Conservation (phyloP, 1,140 invertebrate species). For the Oppia nitens region DNA sequence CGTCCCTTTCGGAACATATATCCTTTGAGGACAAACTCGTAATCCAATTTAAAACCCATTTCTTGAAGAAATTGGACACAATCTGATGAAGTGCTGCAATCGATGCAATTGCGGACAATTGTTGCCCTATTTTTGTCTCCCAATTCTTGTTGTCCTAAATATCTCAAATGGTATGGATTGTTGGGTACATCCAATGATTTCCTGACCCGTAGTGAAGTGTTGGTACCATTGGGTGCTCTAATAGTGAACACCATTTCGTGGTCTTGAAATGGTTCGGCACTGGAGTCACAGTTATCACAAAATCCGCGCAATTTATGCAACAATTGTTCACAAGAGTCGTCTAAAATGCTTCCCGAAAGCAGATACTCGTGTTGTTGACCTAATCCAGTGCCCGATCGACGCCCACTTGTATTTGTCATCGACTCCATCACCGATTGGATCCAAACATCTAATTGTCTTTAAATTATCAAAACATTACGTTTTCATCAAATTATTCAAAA, state of each 20-base stretch:
- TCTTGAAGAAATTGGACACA: slow-evolving; percentile 80
- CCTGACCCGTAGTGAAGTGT: slow-evolving; percentile 15
- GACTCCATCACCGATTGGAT: no score
- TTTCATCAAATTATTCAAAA: no score
- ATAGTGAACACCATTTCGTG: slow-evolving; percentile 39
- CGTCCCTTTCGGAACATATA: slow-evolving; percentile 90
- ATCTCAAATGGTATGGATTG: slow-evolving; percentile 32
- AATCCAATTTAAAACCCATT: slow-evolving; percentile 59
- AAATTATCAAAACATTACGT: no score
- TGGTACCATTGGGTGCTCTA: slow-evolving; percentile 15
- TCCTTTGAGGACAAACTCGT: slow-evolving; percentile 82
- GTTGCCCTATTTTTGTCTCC: slow-evolving; percentile 73
- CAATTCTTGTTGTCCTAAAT: slow-evolving; percentile 73
- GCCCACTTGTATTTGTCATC: no score
- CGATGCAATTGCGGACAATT: slow-evolving; percentile 71
- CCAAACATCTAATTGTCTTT: no score
- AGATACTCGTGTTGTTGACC: slow-evolving; percentile 78
- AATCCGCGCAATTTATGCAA: slow-evolving; percentile 73
- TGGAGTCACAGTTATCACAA: slow-evolving; percentile 75
- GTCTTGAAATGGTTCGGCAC: slow-evolving; percentile 72
- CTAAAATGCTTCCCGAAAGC: slow-evolving; percentile 75
- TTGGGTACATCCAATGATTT: slow-evolving; percentile 26
- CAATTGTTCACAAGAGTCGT: slow-evolving; percentile 77
- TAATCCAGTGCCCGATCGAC: slow-evolving; percentile 35
- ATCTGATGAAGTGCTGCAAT: slow-evolving; percentile 72